Evolutionary conservation across 2,888 invertebrate species (phyloP), one percentile per base, ranked within the genome.

Genomic region (Diogma glabrata): DNA sequence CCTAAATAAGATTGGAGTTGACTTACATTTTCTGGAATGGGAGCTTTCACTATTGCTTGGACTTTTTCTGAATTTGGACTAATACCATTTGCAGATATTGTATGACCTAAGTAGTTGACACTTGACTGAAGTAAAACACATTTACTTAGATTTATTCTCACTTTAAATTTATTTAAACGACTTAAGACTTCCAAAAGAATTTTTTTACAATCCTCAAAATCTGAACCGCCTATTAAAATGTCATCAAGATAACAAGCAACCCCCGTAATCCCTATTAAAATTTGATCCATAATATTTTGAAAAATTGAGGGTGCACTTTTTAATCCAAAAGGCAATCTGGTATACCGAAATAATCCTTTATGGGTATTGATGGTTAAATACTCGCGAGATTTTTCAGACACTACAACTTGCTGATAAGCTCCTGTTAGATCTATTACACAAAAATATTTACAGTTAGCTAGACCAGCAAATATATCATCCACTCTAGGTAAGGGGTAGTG

Each of bases 401-500:
- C 20, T 61, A 61, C n/a, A n/a, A n/a, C n/a, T n/a, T n/a, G n/a
- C n/a, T n/a, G n/a, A n/a, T n/a, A n/a, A n/a, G n/a, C n/a, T 20
- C 59, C 56, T 40, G 51, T 54, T 20, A 61, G 56, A 57, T 64
- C 61, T 19, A 62, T 24, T 6, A 58, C 55, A 46, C 57, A 54
- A 52, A 59, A 64, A 43, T 54, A 52, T 49, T 56, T 4, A n/a
- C n/a, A n/a, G n/a, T n/a, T n/a, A n/a, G n/a, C n/a, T n/a, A n/a
- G n/a, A n/a, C n/a, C n/a, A n/a, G 59, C 55, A 54, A 61, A 60
- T 33, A 63, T 56, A 43, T 63, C 60, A n/a, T 61, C 60, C n/a
- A 57, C 52, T 36, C 52, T 47, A 7, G 62, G 64, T 48, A 62
- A 55, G 6, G 59, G 60, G 48, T 58, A 61, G 46, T 59, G 57